These are phyloP conservation scores for Brachionus manjavacas DNA, from an alignment of 1,140 invertebrate species.

Conservation along the genomic window DNA sequence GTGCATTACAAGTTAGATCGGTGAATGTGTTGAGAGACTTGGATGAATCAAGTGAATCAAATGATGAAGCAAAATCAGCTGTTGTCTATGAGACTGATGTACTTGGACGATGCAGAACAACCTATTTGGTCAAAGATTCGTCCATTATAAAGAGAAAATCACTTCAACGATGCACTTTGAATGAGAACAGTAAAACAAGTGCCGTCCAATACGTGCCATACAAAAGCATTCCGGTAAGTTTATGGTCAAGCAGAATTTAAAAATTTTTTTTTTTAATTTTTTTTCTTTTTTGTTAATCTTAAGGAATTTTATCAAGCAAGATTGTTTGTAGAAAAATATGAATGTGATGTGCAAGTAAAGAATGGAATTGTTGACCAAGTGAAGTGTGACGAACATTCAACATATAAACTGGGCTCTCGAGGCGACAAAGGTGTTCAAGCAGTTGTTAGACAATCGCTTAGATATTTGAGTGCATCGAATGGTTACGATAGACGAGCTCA, in stretches of 20 bases:
- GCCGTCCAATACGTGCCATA: slow-evolving; percentile 29
- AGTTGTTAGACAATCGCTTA: slow-evolving; percentile 30
- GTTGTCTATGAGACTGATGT: slow-evolving; percentile 40
- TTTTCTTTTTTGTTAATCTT: not conserved
- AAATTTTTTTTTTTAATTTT: too few relatives aligned
- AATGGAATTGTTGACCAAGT: slow-evolving; percentile 21
- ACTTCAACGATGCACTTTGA: slow-evolving; percentile 36
- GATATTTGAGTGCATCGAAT: not conserved
- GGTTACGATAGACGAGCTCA: slow-evolving; percentile 21
- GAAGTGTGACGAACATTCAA: slow-evolving; percentile 23
- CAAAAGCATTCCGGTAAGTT: slow-evolving; percentile 6
- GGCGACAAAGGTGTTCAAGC: slow-evolving; percentile 37
- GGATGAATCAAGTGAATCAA: not conserved
- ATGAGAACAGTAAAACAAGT: slow-evolving; percentile 33
- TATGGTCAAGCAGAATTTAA: not conserved
- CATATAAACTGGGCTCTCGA: slow-evolving; percentile 26
- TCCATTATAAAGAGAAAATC: not conserved
- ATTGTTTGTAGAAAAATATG: slow-evolving; percentile 25
- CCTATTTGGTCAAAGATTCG: not conserved
- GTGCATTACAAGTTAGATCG: slow-evolving; percentile 27
- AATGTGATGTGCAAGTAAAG: not conserved
- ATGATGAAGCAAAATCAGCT: not conserved
- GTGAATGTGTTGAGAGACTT: not conserved
- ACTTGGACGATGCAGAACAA: slow-evolving; percentile 34
- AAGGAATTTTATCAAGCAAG: slow-evolving; percentile 35